Evolutionary conservation across 2,113 vertebrate genomes (phyloP).

Genomic region (Microtus montanus): DNA sequence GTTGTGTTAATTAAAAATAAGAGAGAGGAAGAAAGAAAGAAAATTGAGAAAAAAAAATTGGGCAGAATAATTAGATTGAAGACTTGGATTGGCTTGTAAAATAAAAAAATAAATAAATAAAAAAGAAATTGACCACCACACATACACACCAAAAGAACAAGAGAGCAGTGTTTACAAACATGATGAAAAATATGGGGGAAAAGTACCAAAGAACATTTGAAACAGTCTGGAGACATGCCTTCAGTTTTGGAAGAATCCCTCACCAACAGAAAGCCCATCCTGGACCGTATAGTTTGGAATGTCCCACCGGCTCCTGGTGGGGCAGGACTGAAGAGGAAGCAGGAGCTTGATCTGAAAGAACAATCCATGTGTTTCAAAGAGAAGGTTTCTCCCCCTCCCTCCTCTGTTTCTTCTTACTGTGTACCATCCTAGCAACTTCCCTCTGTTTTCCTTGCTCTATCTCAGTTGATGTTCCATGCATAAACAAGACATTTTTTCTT

Average conservation of each 20-base stretch:
- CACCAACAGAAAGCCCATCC: not conserved
- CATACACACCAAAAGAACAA: not conserved
- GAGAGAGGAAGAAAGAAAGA: too few relatives aligned
- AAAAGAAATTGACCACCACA: too few relatives aligned
- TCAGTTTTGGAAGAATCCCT: not conserved
- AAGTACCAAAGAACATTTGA: not conserved
- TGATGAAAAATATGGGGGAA: not conserved
- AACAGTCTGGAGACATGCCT: not conserved
- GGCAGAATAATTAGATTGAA: not conserved
- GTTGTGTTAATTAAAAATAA: not conserved
- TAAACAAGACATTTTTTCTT: conserved; percentile 25
- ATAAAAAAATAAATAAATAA: too few relatives aligned
- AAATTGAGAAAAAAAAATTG: not conserved
- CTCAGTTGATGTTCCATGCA: not conserved
- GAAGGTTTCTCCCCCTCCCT: not conserved
- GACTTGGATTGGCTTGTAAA: too few relatives aligned
- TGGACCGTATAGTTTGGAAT: too few relatives aligned
- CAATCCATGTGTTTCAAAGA: not conserved
- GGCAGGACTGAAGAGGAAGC: not conserved
- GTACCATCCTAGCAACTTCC: not conserved
- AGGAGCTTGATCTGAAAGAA: not conserved
- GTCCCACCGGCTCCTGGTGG: not conserved
- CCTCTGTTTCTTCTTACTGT: not conserved
- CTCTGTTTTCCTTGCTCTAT: conserved; percentile 12
- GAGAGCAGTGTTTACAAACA: not conserved